Evolutionary conservation across 2,797 vertebrate genomes (phyloP).

Genomic region (Chromobotia macracanthus): DNA sequence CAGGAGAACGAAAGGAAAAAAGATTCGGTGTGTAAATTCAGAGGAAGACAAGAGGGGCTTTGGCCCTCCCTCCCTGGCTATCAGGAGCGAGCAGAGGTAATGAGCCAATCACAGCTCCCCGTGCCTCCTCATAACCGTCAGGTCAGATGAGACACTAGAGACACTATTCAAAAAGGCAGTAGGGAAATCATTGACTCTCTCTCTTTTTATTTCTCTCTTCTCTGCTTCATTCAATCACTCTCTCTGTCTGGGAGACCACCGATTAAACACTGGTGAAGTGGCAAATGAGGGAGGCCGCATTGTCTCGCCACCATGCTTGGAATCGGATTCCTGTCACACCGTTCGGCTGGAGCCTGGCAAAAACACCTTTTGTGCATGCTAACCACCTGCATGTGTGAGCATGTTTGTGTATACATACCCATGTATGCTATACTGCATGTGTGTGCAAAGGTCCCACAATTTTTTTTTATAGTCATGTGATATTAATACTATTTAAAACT

Average conservation of each 20-base stretch:
- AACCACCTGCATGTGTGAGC: not conserved
- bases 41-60: slow-evolving; percentile 11
- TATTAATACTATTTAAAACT: too few species aligned
- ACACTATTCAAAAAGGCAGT: slow-evolving; percentile 69
- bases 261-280: slow-evolving; percentile 66
- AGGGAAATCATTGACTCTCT: slow-evolving; percentile 69
- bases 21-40: slow-evolving; percentile 13
- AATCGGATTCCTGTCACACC: slow-evolving; percentile 61
- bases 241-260: slow-evolving; percentile 51
- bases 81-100: slow-evolving; percentile 74
- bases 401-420: not conserved
- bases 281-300: slow-evolving; percentile 64
- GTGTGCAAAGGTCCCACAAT: not conserved
- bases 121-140: slow-evolving; percentile 74
- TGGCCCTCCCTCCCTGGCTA: slow-evolving; percentile 57
- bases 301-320: slow-evolving; percentile 59
- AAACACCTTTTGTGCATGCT: slow-evolving; percentile 21
- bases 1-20: not conserved
- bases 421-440: not conserved
- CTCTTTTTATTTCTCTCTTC: slow-evolving; percentile 23
- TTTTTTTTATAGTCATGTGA: too few species aligned
- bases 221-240: slow-evolving; percentile 62
- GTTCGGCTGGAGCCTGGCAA: slow-evolving; percentile 39
- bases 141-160: slow-evolving; percentile 75
- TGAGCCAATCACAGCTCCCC: slow-evolving; percentile 77